Percentiles rank a stretch among this genome's conserved stretches.
These are phyloP conservation scores for Trachelipus rathkii DNA, from an alignment of 1,140 invertebrate genomes.

Conservation along the genomic window DNA sequence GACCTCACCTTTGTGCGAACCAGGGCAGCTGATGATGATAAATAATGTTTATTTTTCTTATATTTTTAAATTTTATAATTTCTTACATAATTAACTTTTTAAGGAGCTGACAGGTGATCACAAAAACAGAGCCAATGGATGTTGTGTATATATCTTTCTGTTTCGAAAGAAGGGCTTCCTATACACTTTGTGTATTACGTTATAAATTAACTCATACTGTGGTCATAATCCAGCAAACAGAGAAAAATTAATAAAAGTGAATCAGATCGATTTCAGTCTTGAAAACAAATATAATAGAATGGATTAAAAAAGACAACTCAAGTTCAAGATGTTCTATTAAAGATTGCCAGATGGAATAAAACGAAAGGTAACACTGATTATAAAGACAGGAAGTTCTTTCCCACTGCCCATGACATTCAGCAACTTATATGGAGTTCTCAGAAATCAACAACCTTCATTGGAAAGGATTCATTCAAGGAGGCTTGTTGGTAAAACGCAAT, in stretches of 20 bases:
- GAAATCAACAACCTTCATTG: background rate
- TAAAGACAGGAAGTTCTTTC: constrained; percentile 28
- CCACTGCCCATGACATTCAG: constrained; percentile 30
- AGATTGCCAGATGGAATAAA: constrained; percentile 36
- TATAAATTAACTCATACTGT: constrained; percentile 25
- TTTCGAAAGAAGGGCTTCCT: constrained; percentile 32
- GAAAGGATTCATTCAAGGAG: background rate
- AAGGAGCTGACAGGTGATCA: constrained; percentile 31
- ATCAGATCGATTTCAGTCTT: constrained; percentile 27
- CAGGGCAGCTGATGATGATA: too few relatives aligned
- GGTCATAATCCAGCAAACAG: constrained; percentile 34
- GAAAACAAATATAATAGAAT: constrained; percentile 21
- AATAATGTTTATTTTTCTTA: too few relatives aligned
- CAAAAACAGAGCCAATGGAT: constrained; percentile 35
- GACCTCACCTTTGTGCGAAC: too few relatives aligned
- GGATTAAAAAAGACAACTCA: constrained; percentile 20
- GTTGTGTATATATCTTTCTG: constrained; percentile 32
- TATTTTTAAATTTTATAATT: too few relatives aligned
- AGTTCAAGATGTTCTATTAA: constrained; percentile 28
- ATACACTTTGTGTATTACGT: constrained; percentile 28
- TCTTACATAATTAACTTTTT: background rate
- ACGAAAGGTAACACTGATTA: constrained; percentile 29
- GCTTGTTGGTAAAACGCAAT: background rate
- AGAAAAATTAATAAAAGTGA: constrained; percentile 31
- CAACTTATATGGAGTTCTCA: constrained; percentile 22